Evolutionary conservation across 2,797 vertebrate genomes (phyloP).

Genomic region (Galago senegalensis): DNA sequence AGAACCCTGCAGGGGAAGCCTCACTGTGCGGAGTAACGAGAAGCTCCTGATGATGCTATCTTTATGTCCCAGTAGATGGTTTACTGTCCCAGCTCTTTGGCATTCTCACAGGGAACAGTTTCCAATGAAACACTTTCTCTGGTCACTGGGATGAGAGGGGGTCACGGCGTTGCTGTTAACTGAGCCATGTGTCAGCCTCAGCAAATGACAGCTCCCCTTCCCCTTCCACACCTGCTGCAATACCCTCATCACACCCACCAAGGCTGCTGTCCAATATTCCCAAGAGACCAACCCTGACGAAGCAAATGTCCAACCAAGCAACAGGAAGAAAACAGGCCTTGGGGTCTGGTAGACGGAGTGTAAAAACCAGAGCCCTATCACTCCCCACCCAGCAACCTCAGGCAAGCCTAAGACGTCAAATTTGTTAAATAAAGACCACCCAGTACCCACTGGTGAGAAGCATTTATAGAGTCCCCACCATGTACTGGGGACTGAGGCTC

Average conservation of each 20-base stretch:
- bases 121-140: conserved; percentile 3
- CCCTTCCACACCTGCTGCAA: neutral
- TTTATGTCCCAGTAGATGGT: neutral
- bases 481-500: neutral
- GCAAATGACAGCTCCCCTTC: neutral
- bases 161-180: neutral
- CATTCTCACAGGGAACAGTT: neutral
- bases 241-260: neutral
- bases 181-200: neutral
- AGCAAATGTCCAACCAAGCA: neutral
- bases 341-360: neutral
- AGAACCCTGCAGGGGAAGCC: neutral
- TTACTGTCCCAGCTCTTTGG: neutral
- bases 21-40: neutral
- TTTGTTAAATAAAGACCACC: neutral
- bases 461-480: neutral
- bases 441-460: neutral
- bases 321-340: neutral
- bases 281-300: neutral
- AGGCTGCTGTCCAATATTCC: neutral
- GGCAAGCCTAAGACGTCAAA: neutral
- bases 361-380: neutral
- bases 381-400: neutral
- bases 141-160: neutral
- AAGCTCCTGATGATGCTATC: neutral